Evolutionary conservation across 2,113 vertebrate genomes (phyloP).

Genomic region (Falcunculus frontatus): DNA sequence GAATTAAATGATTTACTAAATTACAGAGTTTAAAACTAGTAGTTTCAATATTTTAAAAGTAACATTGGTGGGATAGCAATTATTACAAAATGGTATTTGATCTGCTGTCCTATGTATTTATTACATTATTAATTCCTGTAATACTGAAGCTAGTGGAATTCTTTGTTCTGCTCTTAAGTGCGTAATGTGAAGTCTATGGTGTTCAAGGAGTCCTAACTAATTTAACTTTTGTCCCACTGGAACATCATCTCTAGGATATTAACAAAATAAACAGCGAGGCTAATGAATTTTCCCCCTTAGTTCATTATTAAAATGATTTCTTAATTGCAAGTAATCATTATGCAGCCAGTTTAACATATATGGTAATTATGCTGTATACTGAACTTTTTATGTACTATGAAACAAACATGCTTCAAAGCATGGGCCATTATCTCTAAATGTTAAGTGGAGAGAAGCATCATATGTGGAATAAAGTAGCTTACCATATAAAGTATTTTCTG

Average conservation of each 20-base stretch:
- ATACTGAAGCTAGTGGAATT: not conserved
- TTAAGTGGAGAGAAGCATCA: not conserved
- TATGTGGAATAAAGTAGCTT: not conserved
- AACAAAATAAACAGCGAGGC: constrained; percentile 1
- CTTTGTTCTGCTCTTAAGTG: not conserved
- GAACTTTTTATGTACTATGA: not conserved
- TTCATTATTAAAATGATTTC: constrained; percentile 33
- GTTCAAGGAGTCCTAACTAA: not conserved
- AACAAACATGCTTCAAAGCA: not conserved
- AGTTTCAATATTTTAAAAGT: not conserved
- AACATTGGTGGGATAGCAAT: not conserved
- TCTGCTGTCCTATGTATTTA: not conserved
- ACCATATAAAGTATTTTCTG: not conserved
- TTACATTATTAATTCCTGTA: not conserved
- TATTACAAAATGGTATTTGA: not conserved
- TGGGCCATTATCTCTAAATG: not conserved
- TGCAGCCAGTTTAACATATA: not conserved
- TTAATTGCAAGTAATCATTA: constrained; percentile 29
- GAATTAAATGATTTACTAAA: not conserved
- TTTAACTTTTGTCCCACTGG: not conserved
- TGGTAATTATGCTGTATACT: not conserved
- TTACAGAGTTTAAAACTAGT: not conserved
- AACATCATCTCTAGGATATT: not conserved
- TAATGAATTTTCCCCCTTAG: constrained; percentile 13
- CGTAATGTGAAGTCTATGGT: not conserved